phyloP scores from a whole-genome alignment of 30 jellyfish, hydroid and myxozoan species.

The Hydra vulgaris region DNA sequence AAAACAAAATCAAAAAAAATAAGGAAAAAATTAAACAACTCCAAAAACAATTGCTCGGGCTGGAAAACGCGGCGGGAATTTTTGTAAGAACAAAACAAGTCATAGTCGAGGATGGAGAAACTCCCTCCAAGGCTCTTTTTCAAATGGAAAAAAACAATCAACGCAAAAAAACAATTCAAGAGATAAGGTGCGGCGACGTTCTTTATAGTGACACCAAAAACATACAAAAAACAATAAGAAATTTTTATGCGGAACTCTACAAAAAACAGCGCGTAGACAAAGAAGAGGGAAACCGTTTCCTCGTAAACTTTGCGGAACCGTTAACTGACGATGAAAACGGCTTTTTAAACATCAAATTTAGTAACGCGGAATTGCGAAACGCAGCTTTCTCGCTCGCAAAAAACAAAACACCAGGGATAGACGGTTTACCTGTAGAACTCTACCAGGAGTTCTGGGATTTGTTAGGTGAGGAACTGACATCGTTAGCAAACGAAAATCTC shows the following conservation, averaged over 20 bases:
- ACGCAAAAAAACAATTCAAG: not conserved
- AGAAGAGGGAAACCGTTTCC: not conserved
- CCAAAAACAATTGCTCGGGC: not conserved
- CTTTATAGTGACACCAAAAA: not conserved
- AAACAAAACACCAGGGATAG: not conserved
- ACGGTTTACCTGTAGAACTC: constrained; percentile 3
- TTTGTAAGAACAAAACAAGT: not conserved
- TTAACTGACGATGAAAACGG: not conserved
- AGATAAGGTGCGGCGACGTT: not conserved
- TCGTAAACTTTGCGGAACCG: not conserved
- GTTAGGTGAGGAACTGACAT: not conserved
- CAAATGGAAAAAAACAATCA: not conserved
- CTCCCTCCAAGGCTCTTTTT: not conserved
- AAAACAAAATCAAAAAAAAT: not conserved
- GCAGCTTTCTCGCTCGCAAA: not conserved
- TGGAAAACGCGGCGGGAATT: not conserved
- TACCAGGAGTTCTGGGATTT: not conserved
- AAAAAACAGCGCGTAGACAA: not conserved
- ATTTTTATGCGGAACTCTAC: not conserved
- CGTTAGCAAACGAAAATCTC: not conserved
- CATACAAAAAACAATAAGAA: not conserved
- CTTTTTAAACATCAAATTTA: too few species aligned
- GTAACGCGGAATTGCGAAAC: not conserved
- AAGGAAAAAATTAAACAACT: not conserved
- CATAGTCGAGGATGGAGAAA: not conserved